Evolutionary conservation across 1,140 invertebrate species (phyloP).

Genomic region (Dysdera silvatica): DNA sequence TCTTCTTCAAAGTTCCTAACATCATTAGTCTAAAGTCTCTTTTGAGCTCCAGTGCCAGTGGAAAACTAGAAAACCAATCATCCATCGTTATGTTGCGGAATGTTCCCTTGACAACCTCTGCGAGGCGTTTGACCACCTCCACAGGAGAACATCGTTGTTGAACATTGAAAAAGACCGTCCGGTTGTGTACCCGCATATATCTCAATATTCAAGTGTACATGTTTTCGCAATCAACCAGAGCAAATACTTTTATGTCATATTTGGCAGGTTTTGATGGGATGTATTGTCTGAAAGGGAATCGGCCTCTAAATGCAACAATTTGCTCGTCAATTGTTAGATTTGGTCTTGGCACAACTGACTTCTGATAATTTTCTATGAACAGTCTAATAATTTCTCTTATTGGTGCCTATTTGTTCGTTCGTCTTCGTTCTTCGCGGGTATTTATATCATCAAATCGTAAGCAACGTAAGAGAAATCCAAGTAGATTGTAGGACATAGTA

Average conservation of each 20-base stretch:
- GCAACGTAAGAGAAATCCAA: constrained; percentile 3
- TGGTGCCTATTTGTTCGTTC: constrained; percentile 29
- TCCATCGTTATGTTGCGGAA: constrained; percentile 27
- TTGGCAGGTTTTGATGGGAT: constrained; percentile 31
- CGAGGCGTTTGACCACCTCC: constrained; percentile 22
- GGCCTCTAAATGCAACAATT: constrained; percentile 25
- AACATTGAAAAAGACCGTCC: constrained; percentile 16
- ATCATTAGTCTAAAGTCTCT: constrained; percentile 17
- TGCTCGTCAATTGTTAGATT: constrained; percentile 10
- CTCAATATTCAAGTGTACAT: constrained; percentile 29
- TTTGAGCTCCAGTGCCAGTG: constrained; percentile 22
- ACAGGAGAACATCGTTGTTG: constrained; percentile 8
- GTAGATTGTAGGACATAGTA: not conserved
- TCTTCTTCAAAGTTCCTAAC: constrained; percentile 30
- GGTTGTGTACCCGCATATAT: constrained; percentile 29
- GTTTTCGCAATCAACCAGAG: constrained; percentile 22
- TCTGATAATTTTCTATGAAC: constrained; percentile 27
- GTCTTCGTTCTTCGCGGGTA: not conserved
- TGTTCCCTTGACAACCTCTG: not conserved
- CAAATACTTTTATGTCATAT: constrained; percentile 34
- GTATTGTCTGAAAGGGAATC: constrained; percentile 28
- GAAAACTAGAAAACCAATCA: constrained; percentile 25
- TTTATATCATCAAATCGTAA: not conserved
- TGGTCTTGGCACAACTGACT: constrained; percentile 1
- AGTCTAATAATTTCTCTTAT: constrained; percentile 28